A percentile compares a stretch with the other conserved stretches of the same genome.
Conservation (phyloP, 1,140 invertebrate species). For the Aphelinus certus region DNA sequence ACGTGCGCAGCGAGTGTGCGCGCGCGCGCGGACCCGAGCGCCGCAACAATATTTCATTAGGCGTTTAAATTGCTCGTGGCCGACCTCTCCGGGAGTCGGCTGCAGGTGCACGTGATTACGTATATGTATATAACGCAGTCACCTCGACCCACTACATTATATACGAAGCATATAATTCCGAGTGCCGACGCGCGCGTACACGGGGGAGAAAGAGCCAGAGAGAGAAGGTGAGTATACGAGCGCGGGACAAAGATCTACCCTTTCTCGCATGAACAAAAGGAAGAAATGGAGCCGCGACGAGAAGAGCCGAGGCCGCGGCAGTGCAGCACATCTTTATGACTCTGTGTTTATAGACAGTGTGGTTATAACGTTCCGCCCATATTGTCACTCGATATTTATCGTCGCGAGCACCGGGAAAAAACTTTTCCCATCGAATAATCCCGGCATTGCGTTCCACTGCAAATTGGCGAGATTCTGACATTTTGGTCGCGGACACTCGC, state of each 20-base stretch:
- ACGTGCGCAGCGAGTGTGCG: neutral
- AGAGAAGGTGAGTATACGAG: neutral
- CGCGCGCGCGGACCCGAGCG: no score
- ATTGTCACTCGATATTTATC: no score
- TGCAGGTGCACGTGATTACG: neutral
- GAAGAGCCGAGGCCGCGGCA: neutral
- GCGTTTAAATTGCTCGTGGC: no score
- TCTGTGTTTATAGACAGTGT: no score
- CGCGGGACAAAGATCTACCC: conserved; percentile 31
- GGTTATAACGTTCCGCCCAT: no score
- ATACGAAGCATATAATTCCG: conserved; percentile 24
- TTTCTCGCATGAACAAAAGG: conserved; percentile 13
- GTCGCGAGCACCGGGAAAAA: no score
- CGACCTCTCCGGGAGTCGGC: neutral
- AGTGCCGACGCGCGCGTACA: neutral
- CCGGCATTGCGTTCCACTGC: no score
- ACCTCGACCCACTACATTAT: conserved; percentile 10
- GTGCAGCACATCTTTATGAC: no score
- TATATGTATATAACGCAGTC: neutral
- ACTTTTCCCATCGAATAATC: no score
- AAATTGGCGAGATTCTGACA: no score
- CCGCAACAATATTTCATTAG: no score
- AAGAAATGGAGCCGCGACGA: neutral
- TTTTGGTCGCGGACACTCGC: no score
- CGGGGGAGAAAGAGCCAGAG: neutral